Conservation (phyloP, 2,113 vertebrate species). For the Rana temporaria region DNA sequence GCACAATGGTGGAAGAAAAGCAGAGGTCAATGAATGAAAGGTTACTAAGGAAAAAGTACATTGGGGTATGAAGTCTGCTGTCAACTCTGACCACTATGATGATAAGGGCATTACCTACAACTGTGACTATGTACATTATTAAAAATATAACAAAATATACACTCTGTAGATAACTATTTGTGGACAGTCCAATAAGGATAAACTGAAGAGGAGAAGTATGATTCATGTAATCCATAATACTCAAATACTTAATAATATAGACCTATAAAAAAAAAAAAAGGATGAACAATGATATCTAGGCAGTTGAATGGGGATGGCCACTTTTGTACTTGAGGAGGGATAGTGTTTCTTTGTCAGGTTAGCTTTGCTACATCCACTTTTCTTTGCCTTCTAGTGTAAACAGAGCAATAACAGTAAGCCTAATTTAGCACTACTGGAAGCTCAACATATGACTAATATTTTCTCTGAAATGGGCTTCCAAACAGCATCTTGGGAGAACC, state of each 20-base stretch:
- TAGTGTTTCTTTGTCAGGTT: too few relatives aligned
- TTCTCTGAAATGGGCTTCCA: too few relatives aligned
- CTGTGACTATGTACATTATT: background rate
- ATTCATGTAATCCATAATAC: constrained; percentile 17
- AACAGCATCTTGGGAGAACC: too few relatives aligned
- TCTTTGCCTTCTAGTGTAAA: too few relatives aligned
- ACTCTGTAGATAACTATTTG: background rate
- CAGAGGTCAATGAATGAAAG: constrained; percentile 33
- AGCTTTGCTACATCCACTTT: too few relatives aligned
- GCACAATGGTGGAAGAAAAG: constrained; percentile 29
- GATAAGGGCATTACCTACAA: constrained; percentile 1
- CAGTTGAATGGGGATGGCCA: too few relatives aligned
- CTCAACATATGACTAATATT: too few relatives aligned
- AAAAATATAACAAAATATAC: background rate
- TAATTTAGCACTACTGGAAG: too few relatives aligned
- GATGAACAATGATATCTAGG: too few relatives aligned
- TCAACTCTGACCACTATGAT: background rate
- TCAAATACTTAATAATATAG: background rate
- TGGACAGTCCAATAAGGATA: constrained; percentile 35
- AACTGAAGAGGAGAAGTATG: background rate
- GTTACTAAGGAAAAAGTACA: constrained; percentile 43
- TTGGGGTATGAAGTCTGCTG: background rate
- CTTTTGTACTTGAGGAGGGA: too few relatives aligned
- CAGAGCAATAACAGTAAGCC: too few relatives aligned
- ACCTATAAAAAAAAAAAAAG: background rate